Percentiles rank a stretch among this genome's conserved stretches.
phyloP scores from a whole-genome alignment of 64 coral and sea anemone genomes.

The Actinia equina region DNA sequence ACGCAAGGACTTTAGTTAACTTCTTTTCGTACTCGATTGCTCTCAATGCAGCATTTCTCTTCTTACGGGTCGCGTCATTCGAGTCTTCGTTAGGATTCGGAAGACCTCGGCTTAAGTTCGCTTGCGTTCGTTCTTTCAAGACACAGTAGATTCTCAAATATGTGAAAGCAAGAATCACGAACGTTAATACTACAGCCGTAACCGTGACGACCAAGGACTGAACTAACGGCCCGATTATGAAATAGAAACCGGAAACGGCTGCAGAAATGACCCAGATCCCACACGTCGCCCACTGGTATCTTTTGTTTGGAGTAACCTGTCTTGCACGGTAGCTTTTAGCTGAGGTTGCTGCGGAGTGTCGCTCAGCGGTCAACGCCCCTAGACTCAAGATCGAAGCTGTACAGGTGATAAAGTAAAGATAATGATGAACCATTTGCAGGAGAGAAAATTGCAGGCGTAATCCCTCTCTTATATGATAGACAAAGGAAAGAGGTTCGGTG shows the following conservation, averaged over 20 bases:
- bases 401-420: conserved; percentile 71
- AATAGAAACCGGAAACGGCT: conserved; percentile 14
- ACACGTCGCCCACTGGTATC: background rate
- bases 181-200: conserved; percentile 47
- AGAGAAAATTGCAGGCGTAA: background rate
- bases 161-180: conserved; percentile 56
- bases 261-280: conserved; percentile 31
- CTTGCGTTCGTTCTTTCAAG: conserved; percentile 37
- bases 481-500: conserved; percentile 45
- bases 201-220: conserved; percentile 48
- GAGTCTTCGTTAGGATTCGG: background rate
- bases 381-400: conserved; percentile 80
- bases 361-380: conserved; percentile 56
- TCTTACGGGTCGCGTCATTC: background rate
- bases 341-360: conserved; percentile 36
- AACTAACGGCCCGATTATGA: conserved; percentile 10
- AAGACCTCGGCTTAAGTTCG: background rate
- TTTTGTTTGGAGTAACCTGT: background rate
- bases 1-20: conserved; percentile 15
- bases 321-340: conserved; percentile 3
- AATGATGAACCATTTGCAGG: conserved; percentile 15
- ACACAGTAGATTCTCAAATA: conserved; percentile 66
- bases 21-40: conserved; percentile 32
- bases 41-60: background rate
- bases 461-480: conserved; percentile 57